Conservation (phyloP, 2,888 invertebrate species). For the Agriotes lineatus region DNA sequence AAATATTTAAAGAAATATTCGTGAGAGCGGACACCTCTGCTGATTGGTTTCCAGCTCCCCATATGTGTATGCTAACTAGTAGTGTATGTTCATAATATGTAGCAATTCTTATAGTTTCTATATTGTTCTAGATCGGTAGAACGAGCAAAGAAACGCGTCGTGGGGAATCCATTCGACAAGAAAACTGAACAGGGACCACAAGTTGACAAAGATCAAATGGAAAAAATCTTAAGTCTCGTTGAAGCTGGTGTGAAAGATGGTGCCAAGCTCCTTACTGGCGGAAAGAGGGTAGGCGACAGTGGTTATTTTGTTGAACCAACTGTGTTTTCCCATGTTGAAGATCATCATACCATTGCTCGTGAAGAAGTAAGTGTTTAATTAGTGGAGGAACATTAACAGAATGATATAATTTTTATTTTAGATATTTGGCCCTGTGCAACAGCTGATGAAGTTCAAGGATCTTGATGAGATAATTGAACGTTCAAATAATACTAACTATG, state of each 20-base stretch:
- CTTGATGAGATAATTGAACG: conserved; percentile 89
- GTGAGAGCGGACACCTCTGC: no score
- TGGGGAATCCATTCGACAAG: conserved; percentile 90
- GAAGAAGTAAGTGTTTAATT: conserved; percentile 75
- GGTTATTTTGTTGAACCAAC: conserved; percentile 93
- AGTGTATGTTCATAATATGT: no score
- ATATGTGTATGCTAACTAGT: no score
- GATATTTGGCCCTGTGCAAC: conserved; percentile 98
- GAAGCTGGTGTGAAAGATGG: conserved; percentile 87
- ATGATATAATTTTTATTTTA: conserved; percentile 60
- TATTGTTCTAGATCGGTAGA: conserved; percentile 71
- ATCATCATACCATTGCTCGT: conserved; percentile 86
- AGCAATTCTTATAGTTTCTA: no score
- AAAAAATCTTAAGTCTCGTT: conserved; percentile 85
- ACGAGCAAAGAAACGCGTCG: conserved; percentile 80
- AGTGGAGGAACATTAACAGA: neutral
- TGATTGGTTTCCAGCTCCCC: no score
- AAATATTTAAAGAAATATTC: no score
- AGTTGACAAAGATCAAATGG: conserved; percentile 86
- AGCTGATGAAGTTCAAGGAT: conserved; percentile 88
- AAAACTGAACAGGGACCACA: conserved; percentile 92
- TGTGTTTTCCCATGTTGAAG: conserved; percentile 87
- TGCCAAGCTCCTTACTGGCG: conserved; percentile 85
- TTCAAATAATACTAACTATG: conserved; percentile 92
- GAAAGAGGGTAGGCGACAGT: conserved; percentile 72